Base-by-base conservation (phyloP, 2,888 invertebrate species). In the Mechanitis mazaeus region DNA sequence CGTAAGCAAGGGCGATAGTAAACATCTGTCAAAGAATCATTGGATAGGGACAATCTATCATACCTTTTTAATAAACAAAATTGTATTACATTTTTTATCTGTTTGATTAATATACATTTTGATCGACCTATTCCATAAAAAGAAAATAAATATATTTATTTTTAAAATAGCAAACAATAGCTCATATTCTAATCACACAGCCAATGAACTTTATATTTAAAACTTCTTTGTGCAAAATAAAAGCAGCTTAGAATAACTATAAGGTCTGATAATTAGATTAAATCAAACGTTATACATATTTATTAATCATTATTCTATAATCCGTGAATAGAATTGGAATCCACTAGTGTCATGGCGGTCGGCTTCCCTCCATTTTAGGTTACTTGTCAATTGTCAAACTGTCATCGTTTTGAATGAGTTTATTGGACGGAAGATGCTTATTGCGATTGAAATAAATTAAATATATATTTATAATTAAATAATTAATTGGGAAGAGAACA, bases 381-480 rank as follows among this genome's bases (percentile, higher is more conserved):
- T 70, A 65, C 71, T 72, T 80, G 85, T 84, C 87, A 83, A 79
- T 72, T 80, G 85, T 84, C 87, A 83, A 79, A 76, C 81, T 85
- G 86, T 80, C 85, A 77, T 75, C 60, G 54, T 59, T 60, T 60
- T 58, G 56, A 56, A 56, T 50, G 57, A 56, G 42, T 57, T 42
- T 78, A 73, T 75, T 72, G 20, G 33, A 64, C 63, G 64, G 66
- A 61, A 59, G 54, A 62, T 55, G 45, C 55, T 53, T 55, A 58
- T 58, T 55, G 57, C 54, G 47, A 4, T 50, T 31, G 31, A 31
- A 31, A 50, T 50, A 50, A 31, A 50, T 50, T 50, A 50, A 50
- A 50, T 50, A 6, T 50, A 50, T 50, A 9, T 50, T 50, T 31
- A 50, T 50, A 31, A 7, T 31, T 7, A 31, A 31, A 7, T 50